Evolutionary conservation across 2,888 invertebrate species (phyloP).

Genomic region (Amaurobius ferox): DNA sequence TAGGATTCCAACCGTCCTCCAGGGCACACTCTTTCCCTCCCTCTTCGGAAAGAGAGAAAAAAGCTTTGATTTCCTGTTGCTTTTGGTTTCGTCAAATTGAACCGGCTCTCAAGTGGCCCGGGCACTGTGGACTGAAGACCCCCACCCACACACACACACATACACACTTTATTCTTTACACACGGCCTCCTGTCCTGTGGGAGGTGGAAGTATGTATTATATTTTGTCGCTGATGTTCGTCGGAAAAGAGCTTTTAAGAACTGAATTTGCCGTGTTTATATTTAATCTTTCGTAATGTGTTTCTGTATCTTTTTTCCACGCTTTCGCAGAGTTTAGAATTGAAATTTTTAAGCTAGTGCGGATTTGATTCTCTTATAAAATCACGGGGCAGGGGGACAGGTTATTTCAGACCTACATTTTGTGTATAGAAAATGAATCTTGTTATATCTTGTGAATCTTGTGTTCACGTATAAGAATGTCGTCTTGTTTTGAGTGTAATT

Average conservation of each 20-base stretch:
- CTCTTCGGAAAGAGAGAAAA: not conserved
- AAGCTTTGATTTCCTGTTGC: slow-evolving; percentile 64
- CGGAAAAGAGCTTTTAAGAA: slow-evolving; percentile 5
- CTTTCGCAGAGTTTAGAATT: too few species aligned
- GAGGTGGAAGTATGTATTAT: slow-evolving; percentile 5
- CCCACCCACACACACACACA: not conserved
- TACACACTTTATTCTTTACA: too few species aligned
- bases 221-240: not conserved
- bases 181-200: slow-evolving; percentile 13
- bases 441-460: too few species aligned
- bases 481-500: too few species aligned
- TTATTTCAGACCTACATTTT: too few species aligned
- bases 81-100: slow-evolving; percentile 60
- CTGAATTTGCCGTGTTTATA: slow-evolving; percentile 3
- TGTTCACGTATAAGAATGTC: too few species aligned
- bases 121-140: slow-evolving; percentile 8
- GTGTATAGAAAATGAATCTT: too few species aligned
- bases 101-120: slow-evolving; percentile 48
- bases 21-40: not conserved
- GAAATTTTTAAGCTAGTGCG: too few species aligned
- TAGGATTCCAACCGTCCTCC: not conserved
- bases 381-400: too few species aligned
- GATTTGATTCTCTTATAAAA: too few species aligned
- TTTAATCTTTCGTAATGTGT: slow-evolving; percentile 12
- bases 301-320: not conserved